Conservation (phyloP, 2,888 invertebrate species). For the Euclidia mi region DNA sequence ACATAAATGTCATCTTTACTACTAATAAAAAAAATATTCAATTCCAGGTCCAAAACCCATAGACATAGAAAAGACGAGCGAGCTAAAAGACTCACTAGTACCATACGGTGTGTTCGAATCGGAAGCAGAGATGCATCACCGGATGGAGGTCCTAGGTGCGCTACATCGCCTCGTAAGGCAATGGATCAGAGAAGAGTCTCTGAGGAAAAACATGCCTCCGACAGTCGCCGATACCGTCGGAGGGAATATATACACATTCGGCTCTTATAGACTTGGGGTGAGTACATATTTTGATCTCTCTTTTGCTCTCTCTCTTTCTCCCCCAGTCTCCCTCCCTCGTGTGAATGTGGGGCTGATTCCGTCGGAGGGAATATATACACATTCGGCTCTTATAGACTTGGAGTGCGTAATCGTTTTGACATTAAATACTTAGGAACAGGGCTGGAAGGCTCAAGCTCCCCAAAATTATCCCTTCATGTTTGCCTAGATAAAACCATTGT, state of each 20-base stretch:
- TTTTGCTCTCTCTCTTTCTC: too few species aligned
- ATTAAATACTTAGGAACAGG: too few species aligned
- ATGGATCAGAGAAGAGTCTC: constrained; percentile 98
- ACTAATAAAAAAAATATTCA: background rate
- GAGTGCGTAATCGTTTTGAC: too few species aligned
- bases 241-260: constrained; percentile 99
- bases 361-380: constrained; percentile 99
- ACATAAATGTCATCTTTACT: background rate
- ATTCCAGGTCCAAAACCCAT: constrained; percentile 93
- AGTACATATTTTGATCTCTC: too few species aligned
- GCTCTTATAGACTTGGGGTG: constrained; percentile 98
- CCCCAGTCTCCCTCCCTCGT: too few species aligned
- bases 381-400: constrained; percentile 99
- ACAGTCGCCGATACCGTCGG: constrained; percentile 97
- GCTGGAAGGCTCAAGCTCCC: too few species aligned
- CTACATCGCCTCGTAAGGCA: constrained; percentile 97
- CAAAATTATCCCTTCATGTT: too few species aligned
- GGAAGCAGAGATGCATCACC: constrained; percentile 96
- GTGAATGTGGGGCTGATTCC: too few species aligned
- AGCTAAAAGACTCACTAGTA: constrained; percentile 94
- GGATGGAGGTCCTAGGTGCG: constrained; percentile 95
- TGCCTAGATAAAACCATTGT: too few species aligned
- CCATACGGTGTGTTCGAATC: constrained; percentile 97
- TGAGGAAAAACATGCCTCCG: constrained; percentile 97
- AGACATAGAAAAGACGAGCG: constrained; percentile 93